Evolutionary conservation across 92 coral and sea anemone genomes (phyloP), one percentile per base, ranked within the genome.

Genomic region (Zoanthus sociatus): DNA sequence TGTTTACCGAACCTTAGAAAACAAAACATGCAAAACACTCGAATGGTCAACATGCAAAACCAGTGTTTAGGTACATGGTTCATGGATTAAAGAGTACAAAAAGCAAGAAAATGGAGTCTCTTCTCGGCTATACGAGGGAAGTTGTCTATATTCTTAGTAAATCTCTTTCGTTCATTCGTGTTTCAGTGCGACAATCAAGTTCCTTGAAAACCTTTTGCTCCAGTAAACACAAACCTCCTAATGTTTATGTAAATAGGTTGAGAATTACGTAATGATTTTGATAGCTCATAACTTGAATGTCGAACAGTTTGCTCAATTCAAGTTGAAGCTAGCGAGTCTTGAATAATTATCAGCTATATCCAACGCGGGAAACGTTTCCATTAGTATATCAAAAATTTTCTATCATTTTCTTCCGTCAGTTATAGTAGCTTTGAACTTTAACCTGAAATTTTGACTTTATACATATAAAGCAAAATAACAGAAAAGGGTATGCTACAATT

Each of bases 221-320:
- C 61, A 64, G 13, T 66, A 64, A 81, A 66, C 85, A 64, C 73
- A 45, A 44, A 31, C 73, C 46, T 68, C 16, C 15, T 30, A 68
- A 48, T 21, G 74, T n/a, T 81, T 73, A 66, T 9, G 73, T 66
- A 86, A 91, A 93, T 93, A 33, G 89, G 89, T 93, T 75, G 91
- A 87, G 75, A 94, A 94, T 94, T 91, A 94, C 98, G 91, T 94
- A 94, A 94, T 92, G 78, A 8, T 46, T 13, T 47, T 93, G 94
- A 89, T 91, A 93, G 94, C 90, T 94, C 87, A 93, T 94, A 76
- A 31, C 78, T 87, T 91, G 94, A 91, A 83, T 94, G 93, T 93
- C 98, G 92, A 76, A 66, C 45, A 58, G 82, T 89, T 91, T 84
- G 91, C 93, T 95, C 92, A 89, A 91, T 88, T 89, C 77, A 47